A percentile compares a stretch with the other conserved stretches of the same genome.
Evolutionary conservation across 2,797 vertebrate genomes (phyloP).

Genomic region (Anguilla pacifica): DNA sequence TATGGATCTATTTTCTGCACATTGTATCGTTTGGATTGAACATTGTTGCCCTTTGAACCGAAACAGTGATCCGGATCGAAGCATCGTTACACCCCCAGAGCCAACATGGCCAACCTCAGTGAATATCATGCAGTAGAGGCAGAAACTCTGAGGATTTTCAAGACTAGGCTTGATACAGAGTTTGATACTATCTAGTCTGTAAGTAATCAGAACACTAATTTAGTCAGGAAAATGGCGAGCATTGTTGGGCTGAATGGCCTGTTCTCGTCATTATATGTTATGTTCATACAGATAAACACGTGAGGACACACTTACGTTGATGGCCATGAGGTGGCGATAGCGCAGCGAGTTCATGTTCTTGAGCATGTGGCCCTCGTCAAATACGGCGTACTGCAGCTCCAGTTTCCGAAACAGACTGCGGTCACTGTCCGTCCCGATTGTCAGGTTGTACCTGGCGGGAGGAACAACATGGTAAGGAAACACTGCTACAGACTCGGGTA

Average conservation of each 20-base stretch:
- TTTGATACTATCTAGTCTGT: too few species aligned
- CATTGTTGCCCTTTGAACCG: too few species aligned
- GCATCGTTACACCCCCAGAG: too few species aligned
- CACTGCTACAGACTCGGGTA: neutral
- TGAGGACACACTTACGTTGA: conserved; percentile 69
- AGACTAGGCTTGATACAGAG: too few species aligned
- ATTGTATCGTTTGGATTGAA: too few species aligned
- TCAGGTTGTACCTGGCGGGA: conserved; percentile 78
- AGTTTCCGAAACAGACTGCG: conserved; percentile 77
- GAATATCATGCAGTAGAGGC: neutral
- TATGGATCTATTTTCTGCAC: too few species aligned
- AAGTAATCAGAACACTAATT: too few species aligned
- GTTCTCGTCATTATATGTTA: neutral
- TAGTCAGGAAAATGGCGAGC: too few species aligned
- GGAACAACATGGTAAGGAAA: neutral
- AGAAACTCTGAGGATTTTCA: too few species aligned
- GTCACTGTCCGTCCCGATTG: conserved; percentile 79
- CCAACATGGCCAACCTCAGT: neutral
- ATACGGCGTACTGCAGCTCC: conserved; percentile 79
- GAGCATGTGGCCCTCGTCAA: conserved; percentile 81
- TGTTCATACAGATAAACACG: neutral
- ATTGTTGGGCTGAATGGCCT: too few species aligned
- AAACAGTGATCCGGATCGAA: too few species aligned
- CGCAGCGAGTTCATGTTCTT: conserved; percentile 82
- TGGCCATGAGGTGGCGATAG: conserved; percentile 81